Evolutionary conservation across 2,113 vertebrate genomes (phyloP).

Genomic region (Chloropsis hardwickii): DNA sequence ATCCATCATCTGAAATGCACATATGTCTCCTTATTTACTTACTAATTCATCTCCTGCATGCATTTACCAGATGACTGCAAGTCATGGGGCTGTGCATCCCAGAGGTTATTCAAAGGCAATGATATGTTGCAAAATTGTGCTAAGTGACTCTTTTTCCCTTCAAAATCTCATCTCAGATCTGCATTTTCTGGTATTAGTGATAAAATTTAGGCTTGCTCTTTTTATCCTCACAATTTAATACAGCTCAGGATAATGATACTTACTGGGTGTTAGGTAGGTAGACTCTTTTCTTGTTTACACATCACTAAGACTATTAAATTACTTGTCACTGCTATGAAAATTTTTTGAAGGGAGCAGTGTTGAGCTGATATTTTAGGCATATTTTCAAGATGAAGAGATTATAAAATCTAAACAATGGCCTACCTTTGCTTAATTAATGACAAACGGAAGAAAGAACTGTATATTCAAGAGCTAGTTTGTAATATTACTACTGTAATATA

Average conservation of each 20-base stretch:
- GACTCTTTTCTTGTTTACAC: neutral
- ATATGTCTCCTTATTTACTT: neutral
- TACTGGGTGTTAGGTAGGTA: neutral
- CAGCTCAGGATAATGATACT: neutral
- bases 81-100: neutral
- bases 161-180: neutral
- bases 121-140: neutral
- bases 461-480: neutral
- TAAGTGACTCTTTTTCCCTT: neutral
- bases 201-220: neutral
- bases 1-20: neutral
- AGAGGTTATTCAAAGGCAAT: neutral
- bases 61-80: neutral
- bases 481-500: neutral
- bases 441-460: neutral
- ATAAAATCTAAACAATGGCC: neutral
- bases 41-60: neutral
- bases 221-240: neutral
- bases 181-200: neutral
- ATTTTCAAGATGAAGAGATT: neutral
- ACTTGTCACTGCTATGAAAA: neutral
- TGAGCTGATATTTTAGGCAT: neutral
- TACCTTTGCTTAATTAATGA: neutral
- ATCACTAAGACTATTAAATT: neutral
- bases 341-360: neutral